Base-by-base conservation (phyloP, 2,888 invertebrate genomes). In the Andrena minutula region DNA sequence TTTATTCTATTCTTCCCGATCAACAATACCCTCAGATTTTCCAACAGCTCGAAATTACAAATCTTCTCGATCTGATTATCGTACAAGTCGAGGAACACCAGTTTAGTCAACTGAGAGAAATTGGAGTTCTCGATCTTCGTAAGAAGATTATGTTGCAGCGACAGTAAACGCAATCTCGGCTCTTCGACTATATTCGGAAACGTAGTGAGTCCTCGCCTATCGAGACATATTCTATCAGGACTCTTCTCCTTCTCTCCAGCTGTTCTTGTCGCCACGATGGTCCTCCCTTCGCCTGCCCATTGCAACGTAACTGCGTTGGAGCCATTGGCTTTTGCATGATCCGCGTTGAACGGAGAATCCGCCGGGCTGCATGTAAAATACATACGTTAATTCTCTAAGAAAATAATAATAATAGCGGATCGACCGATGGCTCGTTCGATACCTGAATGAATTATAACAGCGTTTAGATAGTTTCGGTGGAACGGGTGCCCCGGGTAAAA, bases 41-140 rank as follows among this genome's bases (percentile, higher is more conserved):
- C 96, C 66, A 99, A 95, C 71, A 96, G 95, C 88, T 97, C 96
- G 79, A 99, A 95, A 75, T 96, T 97, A 75, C 96, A 96, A 82
- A 99, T 97, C 92, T 96, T 96, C 87, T 98, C 98, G 83, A 99
- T 96, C 94, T 98, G 98, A 94, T 99, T 99, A 94, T 99, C 98
- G 92, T 99, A 99, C 76, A 99, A 95, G 94, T 99, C 99, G 78
- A 99, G 95, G 93, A 99, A 99, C 23, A 99, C 98, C 78, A 99
- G 95, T 94, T 97, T 96, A 26, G 96, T 96, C 86, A 98, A 95
- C 65, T 92, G 94, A 84, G 88, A 91, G 88, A 95, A 96, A 90
- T 94, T 91, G 6, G 95, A 94, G 72, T 96, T 96, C 81, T 97
- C 96, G 86, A 98, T 95, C 90, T 96, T 96, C 83, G 95, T 97